Evolutionary conservation across 2,888 invertebrate species (phyloP), one percentile per base, ranked within the genome.

Genomic region (Trichopria drosophilae): DNA sequence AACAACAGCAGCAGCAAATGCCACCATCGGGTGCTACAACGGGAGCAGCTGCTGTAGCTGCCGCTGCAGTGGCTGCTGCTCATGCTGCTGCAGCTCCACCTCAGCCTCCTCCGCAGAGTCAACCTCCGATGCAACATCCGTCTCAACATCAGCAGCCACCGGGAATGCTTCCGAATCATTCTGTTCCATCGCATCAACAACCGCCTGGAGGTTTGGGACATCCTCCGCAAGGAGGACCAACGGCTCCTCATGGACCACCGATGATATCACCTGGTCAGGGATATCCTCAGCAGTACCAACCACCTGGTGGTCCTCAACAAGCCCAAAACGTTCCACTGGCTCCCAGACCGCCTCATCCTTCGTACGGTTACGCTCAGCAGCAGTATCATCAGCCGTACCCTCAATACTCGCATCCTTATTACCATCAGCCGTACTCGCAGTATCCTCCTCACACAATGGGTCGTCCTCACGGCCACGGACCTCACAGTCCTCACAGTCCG

Each of bases 281-380:
- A 15, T 75, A 75, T 24, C 62, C 67, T 3, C 74, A 73, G 12
- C 78, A 77, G 42, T 78, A 79, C 57, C 73, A 72, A 36, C 66
- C 75, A 1, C 66, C 69, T 10, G 73, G 74, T 2, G 69, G 69
- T 7, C 70, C 69, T 40, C 77, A 78, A 9, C 72, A 69, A 31
- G 61, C 75, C 7, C 81, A 80, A 57, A 78, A 78, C 28, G 80
- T 80, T 13, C 80, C 80, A 0, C 64, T 81, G 32, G 79, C 81
- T 10, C 79, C 81, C 6, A 67, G 81, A 49, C 81, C 81, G 2
- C 81, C 81, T 0, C 81, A 81, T 71, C 80, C 80, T 0, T 75
- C 77, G 4, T 48, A 72, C 76, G 1, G 79, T 80, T 51, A 76
- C 78, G 6, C 79, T 78, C 39, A 78, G 78, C 62, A 77, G 77